Evolutionary conservation across 2,113 vertebrate genomes (phyloP).

Genomic region (Ia io): DNA sequence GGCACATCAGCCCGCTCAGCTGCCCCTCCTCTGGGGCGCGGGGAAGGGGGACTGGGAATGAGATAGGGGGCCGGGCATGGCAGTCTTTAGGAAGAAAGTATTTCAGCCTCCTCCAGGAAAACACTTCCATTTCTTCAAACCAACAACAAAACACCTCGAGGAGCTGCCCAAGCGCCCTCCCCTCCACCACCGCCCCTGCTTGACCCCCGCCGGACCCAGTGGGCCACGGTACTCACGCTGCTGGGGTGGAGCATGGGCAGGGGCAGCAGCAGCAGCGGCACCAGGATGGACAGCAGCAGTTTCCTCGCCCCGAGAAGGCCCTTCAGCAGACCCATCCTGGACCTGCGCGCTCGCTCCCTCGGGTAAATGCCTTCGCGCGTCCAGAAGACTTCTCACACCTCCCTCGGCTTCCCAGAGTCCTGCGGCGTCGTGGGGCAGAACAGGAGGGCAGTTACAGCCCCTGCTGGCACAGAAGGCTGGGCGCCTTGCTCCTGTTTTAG

Average conservation of each 20-base stretch:
- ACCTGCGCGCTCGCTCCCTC: background rate
- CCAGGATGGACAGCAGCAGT: slow-evolving; percentile 89
- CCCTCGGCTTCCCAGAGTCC: slow-evolving; percentile 35
- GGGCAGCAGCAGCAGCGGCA: slow-evolving; percentile 93
- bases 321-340: slow-evolving; percentile 88
- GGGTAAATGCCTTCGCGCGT: background rate
- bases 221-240: slow-evolving; percentile 89
- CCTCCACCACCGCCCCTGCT: background rate
- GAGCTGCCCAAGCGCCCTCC: background rate
- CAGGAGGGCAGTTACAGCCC: background rate
- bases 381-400: slow-evolving; percentile 41
- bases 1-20: background rate
- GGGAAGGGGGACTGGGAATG: no score
- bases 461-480: background rate
- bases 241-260: slow-evolving; percentile 91
- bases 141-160: background rate
- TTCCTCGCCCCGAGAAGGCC: slow-evolving; percentile 90
- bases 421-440: slow-evolving; percentile 11
- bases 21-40: background rate
- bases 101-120: background rate
- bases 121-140: background rate
- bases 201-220: background rate
- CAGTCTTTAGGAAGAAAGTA: background rate
- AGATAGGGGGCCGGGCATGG: background rate
- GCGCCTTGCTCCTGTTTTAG: slow-evolving; percentile 71